Conservation (phyloP, 92 coral and sea anemone genomes). For the Virgularia gustaviana region DNA sequence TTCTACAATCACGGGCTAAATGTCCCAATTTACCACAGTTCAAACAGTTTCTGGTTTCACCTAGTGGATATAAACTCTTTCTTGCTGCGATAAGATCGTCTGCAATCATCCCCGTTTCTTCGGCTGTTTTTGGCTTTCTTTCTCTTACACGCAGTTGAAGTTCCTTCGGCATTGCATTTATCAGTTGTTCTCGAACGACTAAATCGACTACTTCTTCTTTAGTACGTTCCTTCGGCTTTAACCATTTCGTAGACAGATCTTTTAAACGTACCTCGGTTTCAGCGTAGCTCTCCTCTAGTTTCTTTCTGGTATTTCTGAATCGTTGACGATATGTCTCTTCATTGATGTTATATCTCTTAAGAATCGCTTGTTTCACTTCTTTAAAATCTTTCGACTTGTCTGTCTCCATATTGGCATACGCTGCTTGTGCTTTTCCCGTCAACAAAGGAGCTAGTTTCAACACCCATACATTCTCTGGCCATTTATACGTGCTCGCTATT, state of each 20-base stretch:
- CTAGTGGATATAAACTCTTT: background rate
- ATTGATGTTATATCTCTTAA: conserved; percentile 40
- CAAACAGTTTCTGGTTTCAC: conserved; percentile 31
- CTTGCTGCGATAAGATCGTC: background rate
- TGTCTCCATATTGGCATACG: background rate
- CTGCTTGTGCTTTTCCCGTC: conserved; percentile 37
- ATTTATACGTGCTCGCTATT: conserved; percentile 25
- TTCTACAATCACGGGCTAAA: background rate
- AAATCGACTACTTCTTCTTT: conserved; percentile 35
- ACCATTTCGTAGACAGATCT: conserved; percentile 13
- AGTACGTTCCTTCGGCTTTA: conserved; percentile 39
- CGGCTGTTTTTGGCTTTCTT: background rate
- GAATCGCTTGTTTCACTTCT: conserved; percentile 45
- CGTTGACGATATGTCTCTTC: conserved; percentile 51
- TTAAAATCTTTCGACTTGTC: conserved; percentile 26
- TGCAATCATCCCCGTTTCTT: conserved; percentile 9
- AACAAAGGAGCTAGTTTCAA: conserved; percentile 40
- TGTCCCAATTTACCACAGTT: conserved; percentile 27
- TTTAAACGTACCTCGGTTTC: conserved; percentile 31
- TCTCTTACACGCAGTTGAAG: conserved; percentile 41
- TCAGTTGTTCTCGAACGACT: conserved; percentile 39
- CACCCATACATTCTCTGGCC: conserved; percentile 43
- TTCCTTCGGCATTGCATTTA: conserved; percentile 38
- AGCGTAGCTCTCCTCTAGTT: conserved; percentile 41
- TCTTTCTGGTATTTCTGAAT: conserved; percentile 26